These are phyloP conservation scores for Stenurella melanura DNA, from an alignment of 2,888 invertebrate genomes.

Conservation along the genomic window DNA sequence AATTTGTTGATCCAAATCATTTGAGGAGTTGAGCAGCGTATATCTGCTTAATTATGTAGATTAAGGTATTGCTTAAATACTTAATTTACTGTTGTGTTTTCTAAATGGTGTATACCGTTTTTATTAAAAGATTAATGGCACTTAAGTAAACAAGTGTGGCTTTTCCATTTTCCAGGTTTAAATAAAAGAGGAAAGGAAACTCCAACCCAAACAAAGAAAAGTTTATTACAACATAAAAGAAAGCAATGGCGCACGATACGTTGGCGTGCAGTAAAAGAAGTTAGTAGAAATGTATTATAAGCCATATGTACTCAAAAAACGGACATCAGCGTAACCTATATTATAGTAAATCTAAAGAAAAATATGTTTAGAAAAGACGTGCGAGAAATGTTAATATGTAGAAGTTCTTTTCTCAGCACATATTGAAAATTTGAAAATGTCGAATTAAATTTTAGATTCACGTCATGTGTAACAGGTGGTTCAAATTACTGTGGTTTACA, in stretches of 20 bases:
- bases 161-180: conserved; percentile 42
- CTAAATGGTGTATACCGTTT: neutral
- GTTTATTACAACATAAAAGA: conserved; percentile 52
- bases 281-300: conserved; percentile 58
- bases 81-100: neutral
- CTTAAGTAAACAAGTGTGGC: conserved; percentile 32
- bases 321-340: conserved; percentile 50
- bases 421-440: conserved; percentile 60
- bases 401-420: conserved; percentile 45
- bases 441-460: conserved; percentile 62
- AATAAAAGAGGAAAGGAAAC: conserved; percentile 46
- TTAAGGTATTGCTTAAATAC: neutral
- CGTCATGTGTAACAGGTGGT: conserved; percentile 69
- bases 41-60: neutral
- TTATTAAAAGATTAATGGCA: conserved; percentile 11
- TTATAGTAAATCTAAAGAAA: conserved; percentile 59
- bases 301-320: conserved; percentile 59
- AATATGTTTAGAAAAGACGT: conserved; percentile 60
- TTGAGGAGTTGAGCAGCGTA: no score
- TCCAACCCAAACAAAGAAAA: conserved; percentile 48
- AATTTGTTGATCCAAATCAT: no score
- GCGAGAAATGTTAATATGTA: conserved; percentile 57
- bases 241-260: conserved; percentile 49
- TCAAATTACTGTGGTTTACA: conserved; percentile 71
- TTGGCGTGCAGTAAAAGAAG: conserved; percentile 53